phyloP scores from a whole-genome alignment of 2,113 vertebrate species.

The Mixornis gularis region DNA sequence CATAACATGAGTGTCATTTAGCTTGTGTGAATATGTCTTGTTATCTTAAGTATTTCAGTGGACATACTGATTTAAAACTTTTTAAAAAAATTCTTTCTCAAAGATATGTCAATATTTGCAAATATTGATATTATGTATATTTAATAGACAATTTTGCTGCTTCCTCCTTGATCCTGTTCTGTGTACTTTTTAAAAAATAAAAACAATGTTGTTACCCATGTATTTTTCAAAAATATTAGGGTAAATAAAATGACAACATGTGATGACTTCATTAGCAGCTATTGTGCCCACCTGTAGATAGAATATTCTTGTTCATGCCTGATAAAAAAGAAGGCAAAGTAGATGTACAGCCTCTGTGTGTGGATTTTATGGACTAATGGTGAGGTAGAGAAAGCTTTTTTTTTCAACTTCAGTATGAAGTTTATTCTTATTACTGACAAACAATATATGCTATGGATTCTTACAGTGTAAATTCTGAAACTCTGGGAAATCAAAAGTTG shows the following conservation, averaged over 20 bases:
- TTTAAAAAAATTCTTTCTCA: fast-evolving
- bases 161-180: not conserved
- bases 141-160: not conserved
- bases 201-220: fast-evolving
- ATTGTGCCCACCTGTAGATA: not conserved
- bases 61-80: not conserved
- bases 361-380: not conserved
- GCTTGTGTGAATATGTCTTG: not conserved
- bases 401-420: not conserved
- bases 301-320: not conserved
- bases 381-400: not conserved
- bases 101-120: not conserved
- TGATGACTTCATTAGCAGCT: not conserved
- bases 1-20: not conserved
- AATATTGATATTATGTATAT: not conserved
- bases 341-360: not conserved
- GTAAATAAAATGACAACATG: not conserved
- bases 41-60: not conserved
- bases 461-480: not conserved
- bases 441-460: not conserved
- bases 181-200: not conserved
- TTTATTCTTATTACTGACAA: not conserved
- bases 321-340: not conserved
- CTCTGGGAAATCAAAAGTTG: not conserved
- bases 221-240: not conserved